A percentile compares a stretch with the other conserved stretches of the same genome.
phyloP scores from a whole-genome alignment of 35 echinoderm and acorn worm genomes.

The Stichopus chloronotus region DNA sequence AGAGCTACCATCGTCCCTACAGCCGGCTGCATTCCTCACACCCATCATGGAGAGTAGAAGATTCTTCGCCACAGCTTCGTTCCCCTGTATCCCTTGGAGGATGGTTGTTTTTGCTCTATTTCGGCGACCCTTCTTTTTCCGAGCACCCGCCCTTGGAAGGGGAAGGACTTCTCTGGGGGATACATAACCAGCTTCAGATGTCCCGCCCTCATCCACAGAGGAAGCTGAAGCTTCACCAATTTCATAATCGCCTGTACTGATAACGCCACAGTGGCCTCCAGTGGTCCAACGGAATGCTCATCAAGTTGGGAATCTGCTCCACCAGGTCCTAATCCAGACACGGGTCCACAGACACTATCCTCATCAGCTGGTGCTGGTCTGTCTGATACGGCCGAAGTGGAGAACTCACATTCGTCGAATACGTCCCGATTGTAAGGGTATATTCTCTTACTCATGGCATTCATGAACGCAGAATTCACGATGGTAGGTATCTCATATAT shows the following conservation, averaged over 20 bases:
- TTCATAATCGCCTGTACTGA: background rate
- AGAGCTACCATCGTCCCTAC: background rate
- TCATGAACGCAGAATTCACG: conserved; percentile 8
- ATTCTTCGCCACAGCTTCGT: background rate
- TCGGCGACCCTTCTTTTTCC: background rate
- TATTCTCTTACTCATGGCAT: conserved; percentile 21
- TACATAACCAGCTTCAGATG: background rate
- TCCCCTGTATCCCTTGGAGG: background rate
- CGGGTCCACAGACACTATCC: background rate
- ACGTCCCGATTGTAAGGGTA: conserved; percentile 47
- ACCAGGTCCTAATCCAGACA: background rate
- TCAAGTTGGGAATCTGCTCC: background rate
- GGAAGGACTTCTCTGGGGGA: background rate
- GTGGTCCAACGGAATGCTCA: background rate
- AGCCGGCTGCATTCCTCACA: background rate
- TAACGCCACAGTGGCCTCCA: background rate
- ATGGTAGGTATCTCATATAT: conserved; percentile 47
- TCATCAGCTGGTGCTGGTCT: conserved; percentile 13
- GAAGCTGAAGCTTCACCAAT: background rate
- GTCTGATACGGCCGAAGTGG: conserved; percentile 10
- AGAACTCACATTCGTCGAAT: conserved; percentile 5
- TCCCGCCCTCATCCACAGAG: background rate
- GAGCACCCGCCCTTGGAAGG: background rate
- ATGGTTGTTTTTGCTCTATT: background rate
- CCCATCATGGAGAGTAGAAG: conserved; percentile 15